phyloP scores from a whole-genome alignment of 92 coral and sea anemone species.

The Actinostola sp. region DNA sequence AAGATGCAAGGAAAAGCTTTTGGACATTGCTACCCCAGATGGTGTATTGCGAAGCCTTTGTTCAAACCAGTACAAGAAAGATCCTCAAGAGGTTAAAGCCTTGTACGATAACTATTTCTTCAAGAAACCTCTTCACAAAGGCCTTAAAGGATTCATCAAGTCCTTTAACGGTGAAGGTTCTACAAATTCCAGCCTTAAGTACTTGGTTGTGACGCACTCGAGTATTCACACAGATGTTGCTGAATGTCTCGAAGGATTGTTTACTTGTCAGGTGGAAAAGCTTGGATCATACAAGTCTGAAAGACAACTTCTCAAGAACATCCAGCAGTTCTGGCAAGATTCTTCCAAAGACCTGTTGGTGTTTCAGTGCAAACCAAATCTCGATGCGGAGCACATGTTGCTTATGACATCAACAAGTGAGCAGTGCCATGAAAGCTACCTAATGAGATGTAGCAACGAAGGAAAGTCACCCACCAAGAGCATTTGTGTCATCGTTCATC shows the following conservation, averaged over 20 bases:
- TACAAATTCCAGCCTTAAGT: slow-evolving; percentile 18
- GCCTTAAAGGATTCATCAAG: slow-evolving; percentile 30
- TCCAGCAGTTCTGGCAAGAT: slow-evolving; percentile 32
- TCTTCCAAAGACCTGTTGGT: slow-evolving; percentile 26
- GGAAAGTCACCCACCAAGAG: slow-evolving; percentile 8
- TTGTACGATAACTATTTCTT: slow-evolving; percentile 17
- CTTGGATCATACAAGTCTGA: slow-evolving; percentile 47
- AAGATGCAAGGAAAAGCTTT: slow-evolving; percentile 45
- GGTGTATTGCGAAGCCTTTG: slow-evolving; percentile 36
- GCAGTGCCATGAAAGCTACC: slow-evolving; percentile 22
- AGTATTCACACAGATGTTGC: slow-evolving; percentile 37
- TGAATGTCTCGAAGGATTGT: slow-evolving; percentile 14
- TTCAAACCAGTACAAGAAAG: slow-evolving; percentile 21
- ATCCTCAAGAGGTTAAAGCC: slow-evolving; percentile 20
- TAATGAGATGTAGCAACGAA: not conserved
- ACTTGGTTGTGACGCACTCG: slow-evolving; percentile 41
- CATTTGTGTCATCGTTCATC: slow-evolving; percentile 38
- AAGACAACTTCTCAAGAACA: slow-evolving; percentile 31
- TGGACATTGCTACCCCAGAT: slow-evolving; percentile 40
- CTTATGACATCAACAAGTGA: slow-evolving; percentile 30
- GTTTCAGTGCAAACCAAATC: slow-evolving; percentile 43
- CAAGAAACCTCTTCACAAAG: slow-evolving; percentile 30
- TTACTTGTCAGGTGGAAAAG: slow-evolving; percentile 36
- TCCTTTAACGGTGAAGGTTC: not conserved
- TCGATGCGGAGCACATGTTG: slow-evolving; percentile 40